Evolutionary conservation across 1,140 invertebrate species (phyloP), one percentile per base, ranked within the genome.

Genomic region (Aradophagus sp.): DNA sequence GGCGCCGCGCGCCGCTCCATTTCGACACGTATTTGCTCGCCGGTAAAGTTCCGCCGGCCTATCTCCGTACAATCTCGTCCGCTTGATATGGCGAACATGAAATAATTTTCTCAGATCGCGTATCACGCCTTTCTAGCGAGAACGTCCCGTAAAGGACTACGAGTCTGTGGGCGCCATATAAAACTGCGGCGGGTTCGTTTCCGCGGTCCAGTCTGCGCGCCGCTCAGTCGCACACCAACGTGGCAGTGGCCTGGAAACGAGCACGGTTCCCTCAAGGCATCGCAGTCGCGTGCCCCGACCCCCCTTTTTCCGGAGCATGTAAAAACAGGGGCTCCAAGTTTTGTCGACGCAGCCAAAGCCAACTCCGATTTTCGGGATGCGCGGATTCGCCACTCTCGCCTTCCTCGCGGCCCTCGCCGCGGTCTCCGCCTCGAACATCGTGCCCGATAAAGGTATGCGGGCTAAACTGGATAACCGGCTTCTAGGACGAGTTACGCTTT

Each of bases 131-230:
- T 74, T 75, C 58, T 68, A 50, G 52, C 53, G 53, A 52, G 66
- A 65, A 71, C 53, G 66, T 73, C 62, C 70, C 61, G 63, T 67
- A 73, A 71, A 73, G 66, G 66, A 70, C 63, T 70, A 69, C 61
- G 36, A 69, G 59, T 69, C 73, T 76, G 83, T 85, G 81, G 83
- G 84, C 83, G 82, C 82, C 63, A 78, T 85, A 86, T 86, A 86
- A 85, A 85, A 81, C 76, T 79, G 66, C 63, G 59, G 39, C 63
- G 63, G 52, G 66, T 74, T 62, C 74, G 76, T 78, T 77, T 84
- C 77, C 77, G 56, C 67, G 74, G 74, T 71, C 65, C 81, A 84
- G 83, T 84, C 62, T 65, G 63, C 59, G 74, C 71, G 63, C 59
- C 61, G 74, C 72, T 74, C 61, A 73, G 74, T 59, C 59, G 50